A percentile compares a stretch with the other conserved stretches of the same genome.
Evolutionary conservation across 2,888 invertebrate genomes (phyloP).

Genomic region (Rotaria socialis): DNA sequence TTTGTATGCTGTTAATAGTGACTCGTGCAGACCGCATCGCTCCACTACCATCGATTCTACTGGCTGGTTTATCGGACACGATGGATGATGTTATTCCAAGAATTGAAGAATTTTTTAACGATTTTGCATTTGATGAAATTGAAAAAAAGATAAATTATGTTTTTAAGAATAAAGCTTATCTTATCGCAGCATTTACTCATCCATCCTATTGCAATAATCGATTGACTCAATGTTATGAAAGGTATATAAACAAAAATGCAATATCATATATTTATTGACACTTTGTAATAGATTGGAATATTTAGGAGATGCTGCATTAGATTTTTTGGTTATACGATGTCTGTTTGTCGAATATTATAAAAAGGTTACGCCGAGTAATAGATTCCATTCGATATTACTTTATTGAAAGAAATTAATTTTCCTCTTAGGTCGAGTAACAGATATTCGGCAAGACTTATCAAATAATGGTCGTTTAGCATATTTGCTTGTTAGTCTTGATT

Average conservation of each 20-base stretch:
- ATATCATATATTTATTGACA: not conserved
- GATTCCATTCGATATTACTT: not conserved
- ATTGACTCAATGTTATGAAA: slow-evolving; percentile 41
- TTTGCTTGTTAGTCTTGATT: slow-evolving; percentile 40
- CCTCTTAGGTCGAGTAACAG: slow-evolving; percentile 46
- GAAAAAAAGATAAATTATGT: slow-evolving; percentile 72
- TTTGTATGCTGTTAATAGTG: too few relatives aligned
- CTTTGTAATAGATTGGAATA: slow-evolving; percentile 41
- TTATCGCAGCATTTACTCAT: slow-evolving; percentile 70
- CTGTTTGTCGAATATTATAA: slow-evolving; percentile 30
- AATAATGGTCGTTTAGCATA: slow-evolving; percentile 47
- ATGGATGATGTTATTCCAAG: not conserved
- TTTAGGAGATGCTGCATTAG: slow-evolving; percentile 46
- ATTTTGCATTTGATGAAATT: slow-evolving; percentile 57
- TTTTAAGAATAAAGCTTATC: slow-evolving; percentile 82
- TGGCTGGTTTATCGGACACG: not conserved
- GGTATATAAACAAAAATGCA: not conserved
- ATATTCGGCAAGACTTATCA: slow-evolving; percentile 47
- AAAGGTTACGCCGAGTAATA: slow-evolving; percentile 43
- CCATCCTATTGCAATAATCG: slow-evolving; percentile 33
- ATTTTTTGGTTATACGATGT: slow-evolving; percentile 40
- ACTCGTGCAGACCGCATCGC: not conserved
- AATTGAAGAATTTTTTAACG: not conserved
- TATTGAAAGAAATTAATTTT: not conserved
- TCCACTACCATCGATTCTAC: not conserved